Base-by-base conservation (phyloP, 2,888 invertebrate species). In the Busseola fusca region DNA sequence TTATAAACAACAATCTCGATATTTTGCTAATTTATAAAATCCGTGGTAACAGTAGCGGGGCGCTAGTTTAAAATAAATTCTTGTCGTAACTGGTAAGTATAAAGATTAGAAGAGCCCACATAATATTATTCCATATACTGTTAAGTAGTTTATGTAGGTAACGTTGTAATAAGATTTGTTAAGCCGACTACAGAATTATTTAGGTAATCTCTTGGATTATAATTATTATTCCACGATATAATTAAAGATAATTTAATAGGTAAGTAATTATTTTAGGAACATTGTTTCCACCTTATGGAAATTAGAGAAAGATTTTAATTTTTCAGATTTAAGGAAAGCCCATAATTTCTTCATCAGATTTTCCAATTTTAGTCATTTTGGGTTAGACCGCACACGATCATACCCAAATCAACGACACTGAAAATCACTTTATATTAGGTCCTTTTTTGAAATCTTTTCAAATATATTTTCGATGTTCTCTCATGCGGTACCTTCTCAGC, bases 161-260 rank as follows among this genome's bases (percentile, higher is more conserved):
- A 48, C 16, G 16, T 73, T 57, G 40, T 30, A 73, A 63, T 63
- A 50, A 56, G 21, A 30, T 62, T 40, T 21, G 48, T 21, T 37
- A n/a, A 54, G 25, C 48, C 9, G 27, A 34, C 27, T 14, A 27
- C 34, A 16, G 1, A 37, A 30, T 59, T 70, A 57, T 37, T 57
- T 25, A 16, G 56, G 37, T 14, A 21, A 40, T 62, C 37, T 56
- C 34, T 18, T 56, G 3, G 34, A 27, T 54, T 34, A 52, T 21
- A 27, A 56, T 21, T 16, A 57, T 34, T 34, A n/a, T 34, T 34
- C 14, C 34, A 34, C 12, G 10, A 25, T 10, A 3, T 40, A 12
- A 25, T 18, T 50, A 12, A 27, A 25, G 12, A 40, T 21, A 0
- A 30, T 56, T 14, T 30, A 30, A 30, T 56, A 21, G 10, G 1